Percentiles rank a stretch among this genome's conserved stretches.
These are phyloP conservation scores for cat (Felis catus) DNA, from an alignment of 2,113 vertebrate genomes.

Conservation along the genomic window F.catus_Fca126_mat1.0 CM031421.1:50308001-50308500, in stretches of 20 bases:
- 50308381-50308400: neutral
- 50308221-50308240: neutral
- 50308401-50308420: neutral
- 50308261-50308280: neutral
- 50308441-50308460: neutral
- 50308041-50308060: neutral
- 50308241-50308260: neutral
- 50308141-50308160: neutral
- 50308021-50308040: neutral
- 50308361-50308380: neutral
- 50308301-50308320: neutral
- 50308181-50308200: neutral
- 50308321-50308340: neutral
- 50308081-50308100: neutral
- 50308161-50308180: neutral
- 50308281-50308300: neutral
- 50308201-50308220: neutral
- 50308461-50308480: neutral
- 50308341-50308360: neutral
- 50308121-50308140: neutral
- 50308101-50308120: neutral
- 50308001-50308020: neutral
- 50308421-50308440: neutral
- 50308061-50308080: neutral
- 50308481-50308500: neutral